Conservation (phyloP, 2,888 invertebrate genomes). For the Drosophila bunnanda region DNA sequence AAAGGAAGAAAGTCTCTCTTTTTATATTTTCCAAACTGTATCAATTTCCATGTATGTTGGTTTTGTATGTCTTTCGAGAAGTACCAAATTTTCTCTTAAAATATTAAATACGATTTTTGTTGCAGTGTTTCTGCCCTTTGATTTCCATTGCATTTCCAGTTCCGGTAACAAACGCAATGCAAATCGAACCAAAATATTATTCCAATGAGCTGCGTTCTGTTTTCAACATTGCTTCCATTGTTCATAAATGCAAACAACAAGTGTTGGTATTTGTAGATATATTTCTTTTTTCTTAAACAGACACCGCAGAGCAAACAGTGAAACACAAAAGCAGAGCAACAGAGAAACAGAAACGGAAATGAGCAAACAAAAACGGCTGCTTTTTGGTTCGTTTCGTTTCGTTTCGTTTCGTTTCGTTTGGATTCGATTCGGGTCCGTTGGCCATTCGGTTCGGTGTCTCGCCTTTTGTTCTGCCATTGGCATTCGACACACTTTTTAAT, state of each 20-base stretch:
- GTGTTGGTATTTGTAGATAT: constrained; percentile 40
- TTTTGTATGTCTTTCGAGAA: not conserved
- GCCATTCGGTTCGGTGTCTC: constrained; percentile 46
- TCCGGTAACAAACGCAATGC: constrained; percentile 12
- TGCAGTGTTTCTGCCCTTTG: not conserved
- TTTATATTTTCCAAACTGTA: too few species aligned
- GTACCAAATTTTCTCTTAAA: not conserved
- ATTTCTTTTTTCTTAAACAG: constrained; percentile 40
- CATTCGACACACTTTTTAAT: constrained; percentile 78
- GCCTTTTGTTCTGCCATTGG: constrained; percentile 77
- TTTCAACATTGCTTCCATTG: constrained; percentile 44
- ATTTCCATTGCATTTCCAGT: not conserved
- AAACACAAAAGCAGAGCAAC: constrained; percentile 14
- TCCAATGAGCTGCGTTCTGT: constrained; percentile 1
- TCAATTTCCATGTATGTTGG: not conserved
- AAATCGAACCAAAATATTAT: constrained; percentile 46
- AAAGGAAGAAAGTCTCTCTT: not conserved
- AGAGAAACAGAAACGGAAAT: constrained; percentile 34
- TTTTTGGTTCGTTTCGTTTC: constrained; percentile 13
- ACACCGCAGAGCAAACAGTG: constrained; percentile 42
- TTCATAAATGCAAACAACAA: constrained; percentile 58
- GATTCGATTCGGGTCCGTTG: constrained; percentile 14
- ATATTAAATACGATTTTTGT: not conserved
- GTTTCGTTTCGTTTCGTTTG: constrained; percentile 12
- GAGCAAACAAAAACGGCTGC: constrained; percentile 40